Conservation (phyloP, 2,888 invertebrate genomes). For the Scrobipalpa atriplicella region DNA sequence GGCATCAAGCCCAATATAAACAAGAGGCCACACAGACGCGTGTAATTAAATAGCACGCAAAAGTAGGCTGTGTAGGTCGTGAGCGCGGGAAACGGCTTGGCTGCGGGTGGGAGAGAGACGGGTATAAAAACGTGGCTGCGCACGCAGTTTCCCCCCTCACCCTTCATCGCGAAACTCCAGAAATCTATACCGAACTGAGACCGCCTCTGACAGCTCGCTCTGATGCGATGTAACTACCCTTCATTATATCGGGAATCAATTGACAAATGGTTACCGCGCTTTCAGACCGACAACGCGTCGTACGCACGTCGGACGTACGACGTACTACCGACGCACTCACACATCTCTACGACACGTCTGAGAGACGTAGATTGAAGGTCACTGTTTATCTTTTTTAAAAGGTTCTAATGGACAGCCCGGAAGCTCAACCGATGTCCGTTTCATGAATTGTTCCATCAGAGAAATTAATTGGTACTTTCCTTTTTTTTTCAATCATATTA, state of each 20-base stretch:
- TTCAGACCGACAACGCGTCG: constrained; percentile 39
- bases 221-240: constrained; percentile 69
- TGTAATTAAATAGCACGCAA: constrained; percentile 76
- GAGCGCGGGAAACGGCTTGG: constrained; percentile 36
- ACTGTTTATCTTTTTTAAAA: constrained; percentile 66
- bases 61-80: constrained; percentile 61
- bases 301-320: constrained; percentile 35
- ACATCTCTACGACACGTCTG: neutral
- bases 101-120: constrained; percentile 55
- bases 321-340: neutral
- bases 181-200: constrained; percentile 70
- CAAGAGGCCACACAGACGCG: constrained; percentile 73
- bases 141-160: constrained; percentile 60
- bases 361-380: constrained; percentile 39
- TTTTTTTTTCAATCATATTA: constrained; percentile 43
- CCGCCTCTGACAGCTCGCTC: constrained; percentile 74
- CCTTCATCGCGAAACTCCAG: constrained; percentile 56
- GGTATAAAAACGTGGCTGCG: constrained; percentile 60
- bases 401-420: constrained; percentile 50
- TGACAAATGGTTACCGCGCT: constrained; percentile 69
- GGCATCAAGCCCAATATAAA: constrained; percentile 78
- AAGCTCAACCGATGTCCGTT: constrained; percentile 38
- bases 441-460: constrained; percentile 45
- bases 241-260: constrained; percentile 82
- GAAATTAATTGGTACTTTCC: constrained; percentile 53